These are phyloP conservation scores for Pavo muticus DNA, from an alignment of 2,113 vertebrate genomes.

Conservation along the genomic window DNA sequence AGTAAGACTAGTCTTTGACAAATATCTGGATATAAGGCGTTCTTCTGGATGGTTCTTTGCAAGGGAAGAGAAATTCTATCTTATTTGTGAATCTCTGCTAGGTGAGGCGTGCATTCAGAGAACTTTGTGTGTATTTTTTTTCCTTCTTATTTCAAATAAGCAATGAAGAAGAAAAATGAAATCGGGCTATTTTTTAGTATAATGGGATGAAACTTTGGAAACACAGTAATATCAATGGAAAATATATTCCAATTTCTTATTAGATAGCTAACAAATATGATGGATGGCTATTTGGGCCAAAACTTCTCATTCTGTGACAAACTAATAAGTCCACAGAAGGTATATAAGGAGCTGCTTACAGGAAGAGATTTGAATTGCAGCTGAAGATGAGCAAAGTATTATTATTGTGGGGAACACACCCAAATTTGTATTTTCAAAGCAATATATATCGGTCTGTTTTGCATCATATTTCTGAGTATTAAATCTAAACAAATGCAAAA, in stretches of 20 bases:
- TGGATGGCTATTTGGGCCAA: background rate
- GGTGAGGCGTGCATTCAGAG: background rate
- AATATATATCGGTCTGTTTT: background rate
- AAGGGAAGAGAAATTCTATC: background rate
- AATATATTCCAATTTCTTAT: background rate
- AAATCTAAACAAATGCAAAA: background rate
- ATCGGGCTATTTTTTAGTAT: background rate
- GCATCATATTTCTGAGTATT: background rate
- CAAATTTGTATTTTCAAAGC: background rate
- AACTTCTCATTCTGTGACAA: background rate
- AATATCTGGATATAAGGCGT: background rate
- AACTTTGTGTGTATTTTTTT: background rate
- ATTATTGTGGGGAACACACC: background rate
- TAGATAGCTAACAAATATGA: background rate
- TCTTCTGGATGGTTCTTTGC: background rate
- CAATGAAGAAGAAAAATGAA: background rate
- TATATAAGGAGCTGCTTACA: background rate
- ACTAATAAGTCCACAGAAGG: background rate
- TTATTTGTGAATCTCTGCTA: background rate
- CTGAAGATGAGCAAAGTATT: background rate
- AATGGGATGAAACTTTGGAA: background rate
- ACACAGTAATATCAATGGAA: background rate
- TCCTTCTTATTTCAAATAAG: background rate
- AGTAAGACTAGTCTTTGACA: background rate
- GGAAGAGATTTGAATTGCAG: background rate